Evolutionary conservation across 2,113 vertebrate genomes (phyloP), one percentile per base, ranked within the genome.

Genomic region (Spilogale gracilis): DNA sequence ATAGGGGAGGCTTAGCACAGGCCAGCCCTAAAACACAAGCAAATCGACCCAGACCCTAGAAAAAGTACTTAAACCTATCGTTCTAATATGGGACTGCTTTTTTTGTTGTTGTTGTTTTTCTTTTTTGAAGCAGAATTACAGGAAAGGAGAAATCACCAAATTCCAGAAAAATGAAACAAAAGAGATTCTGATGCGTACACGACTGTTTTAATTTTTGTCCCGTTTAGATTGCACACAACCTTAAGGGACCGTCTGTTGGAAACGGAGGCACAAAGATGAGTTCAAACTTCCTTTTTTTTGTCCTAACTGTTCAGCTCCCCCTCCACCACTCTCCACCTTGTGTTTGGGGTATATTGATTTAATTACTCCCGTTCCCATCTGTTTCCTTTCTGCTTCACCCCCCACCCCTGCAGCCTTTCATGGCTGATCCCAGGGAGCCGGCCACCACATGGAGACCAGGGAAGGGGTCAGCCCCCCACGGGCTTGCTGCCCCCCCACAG

Each of bases 331-430:
- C 8, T 12, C n/a, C n/a, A 18, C 17, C 48, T 21, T 56, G 50
- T 45, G 56, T 17, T 27, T 5, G 48, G 63, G 32, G 12, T 67
- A 1, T 50, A 11, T 21, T 38, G 83, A 63, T 61, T 67, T 92
- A 60, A 80, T 71, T 38, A 30, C 56, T 27, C 86, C 84, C 58
- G 54, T 89, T 74, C 80, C 93, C 83, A n/a, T 91, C 90, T 96
- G 96, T 78, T 86, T 67, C 43, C 83, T 73, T 78, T 56, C 27
- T 2, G n/a, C 16, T 6, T 58, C 32, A 3, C 7, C 25, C 12
- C 45, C 69, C 61, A 2, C 2, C n/a, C 83, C 63, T 43, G 6
- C n/a, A n/a, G 48, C 18, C 58, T 83, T 71, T 63, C 23, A 4
- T 9, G 1, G 73, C 63, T 63, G 61, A 25, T 71, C 61, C 90